A percentile compares a stretch with the other conserved stretches of the same genome.
Evolutionary conservation across 2,888 invertebrate species (phyloP).

Genomic region (Andrena dorsata): DNA sequence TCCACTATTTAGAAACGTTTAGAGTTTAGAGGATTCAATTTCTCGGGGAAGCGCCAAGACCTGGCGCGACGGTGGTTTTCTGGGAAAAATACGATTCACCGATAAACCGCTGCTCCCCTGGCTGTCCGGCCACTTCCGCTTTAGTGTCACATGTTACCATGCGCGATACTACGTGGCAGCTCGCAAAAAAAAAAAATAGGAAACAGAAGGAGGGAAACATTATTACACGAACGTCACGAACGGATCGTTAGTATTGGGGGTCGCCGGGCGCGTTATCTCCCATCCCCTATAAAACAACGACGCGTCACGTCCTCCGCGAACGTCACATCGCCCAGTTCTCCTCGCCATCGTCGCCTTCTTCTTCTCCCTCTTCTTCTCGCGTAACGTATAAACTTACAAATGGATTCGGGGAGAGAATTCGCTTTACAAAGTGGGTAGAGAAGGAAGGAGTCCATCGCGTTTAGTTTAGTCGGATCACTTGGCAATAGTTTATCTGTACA

Average conservation of each 20-base stretch:
- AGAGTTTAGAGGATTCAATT: conserved; percentile 13
- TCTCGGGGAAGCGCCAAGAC: conserved; percentile 3
- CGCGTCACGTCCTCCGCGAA: conserved; percentile 24
- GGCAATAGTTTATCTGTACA: conserved; percentile 30
- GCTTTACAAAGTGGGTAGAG: conserved; percentile 33
- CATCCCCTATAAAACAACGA: conserved; percentile 13
- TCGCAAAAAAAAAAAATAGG: background rate
- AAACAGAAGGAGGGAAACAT: conserved; percentile 19
- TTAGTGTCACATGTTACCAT: conserved; percentile 39
- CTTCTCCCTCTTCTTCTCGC: background rate
- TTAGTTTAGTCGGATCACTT: conserved; percentile 50
- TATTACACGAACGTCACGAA: conserved; percentile 25
- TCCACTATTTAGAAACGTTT: background rate
- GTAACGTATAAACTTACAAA: conserved; percentile 69
- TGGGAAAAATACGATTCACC: conserved; percentile 25
- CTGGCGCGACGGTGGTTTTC: conserved; percentile 7
- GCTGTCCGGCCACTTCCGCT: conserved; percentile 44
- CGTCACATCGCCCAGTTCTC: too few species aligned
- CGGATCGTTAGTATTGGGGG: conserved; percentile 10
- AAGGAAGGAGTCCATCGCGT: conserved; percentile 16
- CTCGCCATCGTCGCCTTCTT: background rate
- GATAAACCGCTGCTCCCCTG: conserved; percentile 34
- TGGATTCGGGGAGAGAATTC: conserved; percentile 24
- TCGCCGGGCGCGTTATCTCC: background rate
- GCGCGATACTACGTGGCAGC: conserved; percentile 23